Evolutionary conservation across 2,888 invertebrate species (phyloP).

Genomic region (Diogma glabrata): DNA sequence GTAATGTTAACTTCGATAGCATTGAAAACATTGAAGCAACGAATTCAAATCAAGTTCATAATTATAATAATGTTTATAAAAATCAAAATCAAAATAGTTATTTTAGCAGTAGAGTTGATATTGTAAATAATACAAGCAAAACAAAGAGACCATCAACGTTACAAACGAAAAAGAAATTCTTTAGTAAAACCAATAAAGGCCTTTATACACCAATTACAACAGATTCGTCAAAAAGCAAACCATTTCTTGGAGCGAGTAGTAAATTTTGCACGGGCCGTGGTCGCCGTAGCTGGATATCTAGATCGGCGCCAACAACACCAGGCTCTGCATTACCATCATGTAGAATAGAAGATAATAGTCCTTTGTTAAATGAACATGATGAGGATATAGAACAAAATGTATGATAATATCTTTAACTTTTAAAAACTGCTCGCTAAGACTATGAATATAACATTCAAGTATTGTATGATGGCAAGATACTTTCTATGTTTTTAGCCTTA

Average conservation of each 20-base stretch:
- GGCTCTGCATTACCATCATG: constrained; percentile 50
- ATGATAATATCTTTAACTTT: constrained; percentile 8
- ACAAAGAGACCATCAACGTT: constrained; percentile 28
- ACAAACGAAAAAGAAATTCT: constrained; percentile 37
- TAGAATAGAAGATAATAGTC: constrained; percentile 51
- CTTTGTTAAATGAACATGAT: constrained; percentile 46
- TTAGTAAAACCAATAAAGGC: constrained; percentile 23
- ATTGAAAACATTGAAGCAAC: constrained; percentile 7
- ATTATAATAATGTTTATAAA: constrained; percentile 16
- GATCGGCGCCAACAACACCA: constrained; percentile 73
- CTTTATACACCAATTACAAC: constrained; percentile 20
- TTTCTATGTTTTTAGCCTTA: too few relatives aligned
- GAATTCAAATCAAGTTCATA: constrained; percentile 24
- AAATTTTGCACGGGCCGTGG: constrained; percentile 33
- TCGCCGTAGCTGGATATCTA: constrained; percentile 51
- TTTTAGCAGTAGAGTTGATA: constrained; percentile 1
- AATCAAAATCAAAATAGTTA: constrained; percentile 5
- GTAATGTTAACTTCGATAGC: constrained; percentile 6
- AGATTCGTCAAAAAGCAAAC: constrained; percentile 22
- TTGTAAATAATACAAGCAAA: too few relatives aligned
- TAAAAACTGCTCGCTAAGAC: too few relatives aligned
- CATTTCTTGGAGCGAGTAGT: constrained; percentile 31
- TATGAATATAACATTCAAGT: too few relatives aligned
- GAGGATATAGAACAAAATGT: constrained; percentile 34
- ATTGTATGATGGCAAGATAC: too few relatives aligned